Evolutionary conservation across 2,797 vertebrate genomes (phyloP).

Genomic region (Girardinus metallicus): DNA sequence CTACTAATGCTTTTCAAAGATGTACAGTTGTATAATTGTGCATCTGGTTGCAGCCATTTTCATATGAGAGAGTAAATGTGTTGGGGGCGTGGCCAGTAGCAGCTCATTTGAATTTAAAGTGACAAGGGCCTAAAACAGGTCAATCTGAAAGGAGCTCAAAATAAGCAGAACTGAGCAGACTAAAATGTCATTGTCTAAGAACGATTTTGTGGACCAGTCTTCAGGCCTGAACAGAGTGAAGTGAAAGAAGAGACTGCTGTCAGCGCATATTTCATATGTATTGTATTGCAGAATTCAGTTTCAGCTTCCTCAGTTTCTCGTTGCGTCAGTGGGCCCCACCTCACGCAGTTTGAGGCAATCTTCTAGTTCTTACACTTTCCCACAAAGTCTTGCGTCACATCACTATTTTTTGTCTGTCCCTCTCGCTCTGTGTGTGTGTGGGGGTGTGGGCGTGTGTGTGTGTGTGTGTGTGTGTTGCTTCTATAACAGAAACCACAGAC

Average conservation of each 20-base stretch:
- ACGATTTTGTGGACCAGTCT: too few relatives aligned
- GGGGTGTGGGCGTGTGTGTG: not conserved
- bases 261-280: not conserved
- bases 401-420: not conserved
- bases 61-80: too few relatives aligned
- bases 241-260: not conserved
- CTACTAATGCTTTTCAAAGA: too few relatives aligned
- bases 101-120: too few relatives aligned
- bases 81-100: too few relatives aligned
- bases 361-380: constrained; percentile 28
- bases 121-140: too few relatives aligned
- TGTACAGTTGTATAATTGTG: too few relatives aligned
- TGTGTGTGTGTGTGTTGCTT: constrained; percentile 12
- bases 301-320: constrained; percentile 20
- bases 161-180: too few relatives aligned
- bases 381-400: constrained; percentile 52
- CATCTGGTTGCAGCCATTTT: too few relatives aligned
- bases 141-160: too few relatives aligned
- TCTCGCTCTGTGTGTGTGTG: not conserved
- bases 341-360: constrained; percentile 28
- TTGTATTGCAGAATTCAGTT: constrained; percentile 10
- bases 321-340: constrained; percentile 14
- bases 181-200: too few relatives aligned
- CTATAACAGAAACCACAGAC: constrained; percentile 31
- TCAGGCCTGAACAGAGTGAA: not conserved